phyloP scores from a whole-genome alignment of 2,113 vertebrate genomes.

The Addax nasomaculatus region DNA sequence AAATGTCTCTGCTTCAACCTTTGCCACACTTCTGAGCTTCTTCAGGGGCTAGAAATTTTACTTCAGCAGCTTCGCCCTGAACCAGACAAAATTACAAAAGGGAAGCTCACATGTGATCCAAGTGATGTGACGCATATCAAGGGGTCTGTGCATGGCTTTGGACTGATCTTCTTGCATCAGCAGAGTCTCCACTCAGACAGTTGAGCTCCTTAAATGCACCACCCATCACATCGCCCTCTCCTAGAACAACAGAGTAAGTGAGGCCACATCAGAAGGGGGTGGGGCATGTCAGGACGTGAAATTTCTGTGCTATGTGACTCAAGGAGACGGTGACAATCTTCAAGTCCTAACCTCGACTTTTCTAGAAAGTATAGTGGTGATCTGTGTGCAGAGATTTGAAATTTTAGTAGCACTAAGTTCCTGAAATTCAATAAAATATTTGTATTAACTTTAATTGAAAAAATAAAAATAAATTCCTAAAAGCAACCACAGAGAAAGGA shows the following conservation, averaged over 20 bases:
- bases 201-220: not conserved
- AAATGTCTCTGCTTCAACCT: not conserved
- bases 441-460: slow-evolving; percentile 54
- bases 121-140: rapidly evolving
- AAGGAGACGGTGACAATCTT: not conserved
- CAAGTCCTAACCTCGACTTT: not conserved
- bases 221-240: not conserved
- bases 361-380: not conserved
- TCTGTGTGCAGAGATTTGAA: slow-evolving; percentile 49
- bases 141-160: rapidly evolving
- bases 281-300: not conserved
- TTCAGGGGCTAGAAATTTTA: not conserved
- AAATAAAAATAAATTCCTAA: not conserved
- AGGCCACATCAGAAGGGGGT: not conserved
- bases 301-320: not conserved
- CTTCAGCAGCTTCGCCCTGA: not conserved
- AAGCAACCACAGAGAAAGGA: not conserved
- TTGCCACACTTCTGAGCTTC: slow-evolving; percentile 24
- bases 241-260: not conserved
- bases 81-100: not conserved
- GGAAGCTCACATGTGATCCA: not conserved
- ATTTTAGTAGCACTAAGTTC: slow-evolving; percentile 54
- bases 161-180: not conserved
- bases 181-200: not conserved
- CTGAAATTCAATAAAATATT: slow-evolving; percentile 65